Evolutionary conservation across 2,113 vertebrate genomes (phyloP), one percentile per base, ranked within the genome.

Genomic region (Trogon surrucura): DNA sequence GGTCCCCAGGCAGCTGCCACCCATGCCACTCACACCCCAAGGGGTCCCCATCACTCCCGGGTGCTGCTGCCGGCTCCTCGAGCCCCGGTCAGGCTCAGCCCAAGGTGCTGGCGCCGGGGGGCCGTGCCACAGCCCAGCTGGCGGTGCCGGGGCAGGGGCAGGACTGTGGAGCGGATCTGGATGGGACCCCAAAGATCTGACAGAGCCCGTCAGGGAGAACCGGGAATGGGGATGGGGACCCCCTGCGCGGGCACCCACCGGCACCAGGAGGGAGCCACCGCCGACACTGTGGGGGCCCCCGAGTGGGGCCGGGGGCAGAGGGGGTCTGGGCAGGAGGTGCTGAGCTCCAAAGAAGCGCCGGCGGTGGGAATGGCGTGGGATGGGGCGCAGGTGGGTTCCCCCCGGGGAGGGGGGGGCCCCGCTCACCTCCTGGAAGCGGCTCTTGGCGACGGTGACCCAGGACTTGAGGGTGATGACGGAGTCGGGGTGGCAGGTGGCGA

Each of bases 341-440:
- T 8, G 3, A 25, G 32, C 2, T 4, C 19, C 18, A 1, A 22
- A 32, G 13, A 41, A 50, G 17, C 29, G 16, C 62, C 0, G 0
- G 44, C 1, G 2, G 10, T 36, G 34, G 66, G 18, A 73, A 32
- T 5, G 30, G 13, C 0, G 1, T 16, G 58, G 73, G 44, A 20
- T 22, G 0, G 0, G 30, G 34, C 21, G 30, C 32, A 27, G 12
- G 16, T 20, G n/a, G 12, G 30, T 65, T 29, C 21, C 15, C 5
- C 17, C 51, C 1, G 0, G 20, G 21, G 26, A 13, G 25, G 58
- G 51, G 2, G 2, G 13, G n/a, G 0, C 45, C 73, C 6, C 2
- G 2, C 97, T 96, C 94, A 99, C 99, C 98, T 99, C 99, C 67
- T 99, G 98, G 89, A 98, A 99, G 94, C 99, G 98, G 41, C 98